phyloP scores from a whole-genome alignment of 1,140 invertebrate species.

The Paraescarpia echinospica region DNA sequence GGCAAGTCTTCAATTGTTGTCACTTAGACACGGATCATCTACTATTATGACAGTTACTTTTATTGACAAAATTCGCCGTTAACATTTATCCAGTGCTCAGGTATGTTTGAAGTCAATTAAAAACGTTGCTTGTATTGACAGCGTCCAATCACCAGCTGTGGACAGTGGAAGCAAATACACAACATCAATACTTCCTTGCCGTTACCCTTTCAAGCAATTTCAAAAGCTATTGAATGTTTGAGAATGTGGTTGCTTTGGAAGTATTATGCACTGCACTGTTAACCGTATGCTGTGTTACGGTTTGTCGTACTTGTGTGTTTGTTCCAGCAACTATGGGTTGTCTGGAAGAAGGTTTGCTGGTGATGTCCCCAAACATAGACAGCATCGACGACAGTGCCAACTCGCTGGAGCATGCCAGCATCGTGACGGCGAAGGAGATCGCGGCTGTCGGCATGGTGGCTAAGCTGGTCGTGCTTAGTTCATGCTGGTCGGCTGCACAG shows the following conservation, averaged over 20 bases:
- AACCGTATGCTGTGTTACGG: not conserved
- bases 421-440: slow-evolving; percentile 41
- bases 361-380: slow-evolving; percentile 39
- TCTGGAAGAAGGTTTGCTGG: slow-evolving; percentile 44
- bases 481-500: slow-evolving; percentile 39
- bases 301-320: not conserved
- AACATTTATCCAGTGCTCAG: not conserved
- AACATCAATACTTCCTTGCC: not conserved
- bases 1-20: too few relatives aligned
- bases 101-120: not conserved
- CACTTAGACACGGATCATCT: too few relatives aligned
- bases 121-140: not conserved
- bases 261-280: not conserved
- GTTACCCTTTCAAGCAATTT: not conserved
- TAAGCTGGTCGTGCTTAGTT: slow-evolving; percentile 47
- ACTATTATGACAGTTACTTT: too few relatives aligned
- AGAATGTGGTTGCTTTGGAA: not conserved
- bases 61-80: too few relatives aligned
- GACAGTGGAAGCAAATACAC: not conserved
- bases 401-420: slow-evolving; percentile 8
- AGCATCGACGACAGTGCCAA: slow-evolving; percentile 8
- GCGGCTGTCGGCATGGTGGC: slow-evolving; percentile 39
- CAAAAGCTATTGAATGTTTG: not conserved
- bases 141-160: not conserved
- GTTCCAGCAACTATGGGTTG: slow-evolving; percentile 46